phyloP scores from a whole-genome alignment of 2,797 vertebrate species.

The Lutjanus argentimaculatus region DNA sequence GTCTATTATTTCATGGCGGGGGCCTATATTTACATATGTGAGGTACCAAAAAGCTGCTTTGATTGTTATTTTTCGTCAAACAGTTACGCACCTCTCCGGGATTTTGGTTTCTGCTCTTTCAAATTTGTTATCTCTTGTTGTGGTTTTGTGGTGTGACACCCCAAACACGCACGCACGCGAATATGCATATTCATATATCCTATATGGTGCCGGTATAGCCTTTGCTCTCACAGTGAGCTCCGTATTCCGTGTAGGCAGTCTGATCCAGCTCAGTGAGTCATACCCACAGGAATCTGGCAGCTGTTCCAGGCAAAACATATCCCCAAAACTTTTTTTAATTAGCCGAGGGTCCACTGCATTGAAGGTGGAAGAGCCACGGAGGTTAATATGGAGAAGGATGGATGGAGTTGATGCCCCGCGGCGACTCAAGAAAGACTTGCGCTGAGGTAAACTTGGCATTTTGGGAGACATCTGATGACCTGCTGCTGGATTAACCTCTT shows the following conservation, averaged over 20 bases:
- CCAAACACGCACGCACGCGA: background rate
- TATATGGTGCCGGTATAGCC: too few relatives aligned
- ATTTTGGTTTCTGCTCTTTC: background rate
- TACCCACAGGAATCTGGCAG: slow-evolving; percentile 58
- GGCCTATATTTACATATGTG: background rate
- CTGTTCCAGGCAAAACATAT: slow-evolving; percentile 26
- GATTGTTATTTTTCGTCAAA: background rate
- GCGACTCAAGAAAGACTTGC: too few relatives aligned
- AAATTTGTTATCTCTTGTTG: background rate
- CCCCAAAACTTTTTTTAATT: background rate
- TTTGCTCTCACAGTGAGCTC: background rate
- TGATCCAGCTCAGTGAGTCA: slow-evolving; percentile 64
- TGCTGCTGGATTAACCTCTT: too few relatives aligned
- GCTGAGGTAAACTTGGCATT: too few relatives aligned
- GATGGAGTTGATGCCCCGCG: background rate
- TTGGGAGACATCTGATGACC: too few relatives aligned
- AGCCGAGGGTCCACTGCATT: background rate
- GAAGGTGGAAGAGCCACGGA: background rate
- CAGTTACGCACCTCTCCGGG: fast-evolving
- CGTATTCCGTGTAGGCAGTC: background rate
- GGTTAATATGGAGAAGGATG: too few relatives aligned
- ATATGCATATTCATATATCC: background rate
- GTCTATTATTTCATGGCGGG: background rate
- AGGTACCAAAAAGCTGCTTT: background rate
- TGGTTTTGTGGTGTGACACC: background rate